A percentile compares a stretch with the other conserved stretches of the same genome.
Conservation (phyloP, 2,888 invertebrate genomes). For the Leptura quadrifasciata region DNA sequence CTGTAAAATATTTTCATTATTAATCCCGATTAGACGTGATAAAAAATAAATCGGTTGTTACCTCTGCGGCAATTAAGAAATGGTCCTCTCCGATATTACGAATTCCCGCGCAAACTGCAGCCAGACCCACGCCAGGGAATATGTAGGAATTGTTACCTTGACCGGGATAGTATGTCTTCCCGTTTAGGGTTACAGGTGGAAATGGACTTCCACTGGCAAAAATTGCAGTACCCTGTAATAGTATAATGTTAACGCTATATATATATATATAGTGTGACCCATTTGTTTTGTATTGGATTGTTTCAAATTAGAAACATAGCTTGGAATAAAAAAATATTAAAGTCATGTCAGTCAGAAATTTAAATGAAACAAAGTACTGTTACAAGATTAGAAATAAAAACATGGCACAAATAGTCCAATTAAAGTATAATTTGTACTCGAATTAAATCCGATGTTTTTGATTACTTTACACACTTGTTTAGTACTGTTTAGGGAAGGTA, state of each 20-base stretch:
- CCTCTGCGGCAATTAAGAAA: conserved; percentile 93
- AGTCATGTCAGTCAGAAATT: no score
- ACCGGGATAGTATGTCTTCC: conserved; percentile 90
- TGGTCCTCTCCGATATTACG: conserved; percentile 93
- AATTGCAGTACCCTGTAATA: conserved; percentile 86
- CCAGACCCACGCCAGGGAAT: conserved; percentile 97
- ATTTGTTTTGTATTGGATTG: no score
- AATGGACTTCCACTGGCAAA: conserved; percentile 99
- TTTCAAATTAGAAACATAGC: no score
- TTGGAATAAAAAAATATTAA: no score
- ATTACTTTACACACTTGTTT: no score
- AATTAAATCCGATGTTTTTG: no score
- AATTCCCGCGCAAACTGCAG: conserved; percentile 91
- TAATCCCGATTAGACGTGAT: background rate
- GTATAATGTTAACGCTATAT: background rate
- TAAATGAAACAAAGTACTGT: no score
- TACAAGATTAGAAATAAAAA: no score
- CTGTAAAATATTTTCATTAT: conserved; percentile 72
- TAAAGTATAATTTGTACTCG: no score
- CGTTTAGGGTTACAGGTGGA: conserved; percentile 87
- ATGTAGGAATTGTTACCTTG: conserved; percentile 99
- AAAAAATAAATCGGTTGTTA: conserved; percentile 67
- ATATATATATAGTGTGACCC: no score
- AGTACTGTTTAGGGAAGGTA: no score
- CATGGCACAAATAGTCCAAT: no score